These are phyloP conservation scores for Carassius carassius DNA, from an alignment of 2,113 vertebrate species.

Conservation along the genomic window DNA sequence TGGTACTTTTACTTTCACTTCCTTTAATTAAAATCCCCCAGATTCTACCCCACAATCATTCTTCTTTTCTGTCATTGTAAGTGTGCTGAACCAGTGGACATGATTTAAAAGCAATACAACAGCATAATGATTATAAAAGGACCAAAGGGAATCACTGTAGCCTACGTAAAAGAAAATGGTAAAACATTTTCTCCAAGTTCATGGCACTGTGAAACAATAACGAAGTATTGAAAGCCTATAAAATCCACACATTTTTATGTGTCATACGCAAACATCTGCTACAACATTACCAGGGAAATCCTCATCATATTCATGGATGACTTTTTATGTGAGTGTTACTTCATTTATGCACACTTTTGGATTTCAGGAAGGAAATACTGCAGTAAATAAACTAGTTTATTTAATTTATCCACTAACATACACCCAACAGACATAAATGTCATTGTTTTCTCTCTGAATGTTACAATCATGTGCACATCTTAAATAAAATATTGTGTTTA, in stretches of 20 bases:
- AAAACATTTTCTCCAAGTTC: neutral
- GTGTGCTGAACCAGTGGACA: neutral
- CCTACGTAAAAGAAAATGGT: neutral
- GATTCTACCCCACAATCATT: conserved; percentile 24
- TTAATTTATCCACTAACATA: neutral
- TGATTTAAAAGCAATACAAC: neutral
- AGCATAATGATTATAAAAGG: neutral
- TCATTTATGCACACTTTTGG: neutral
- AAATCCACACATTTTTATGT: neutral
- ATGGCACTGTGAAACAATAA: neutral
- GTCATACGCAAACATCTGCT: neutral
- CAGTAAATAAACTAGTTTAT: neutral
- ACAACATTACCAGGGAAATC: neutral
- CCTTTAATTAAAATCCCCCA: conserved; percentile 56
- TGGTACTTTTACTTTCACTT: conserved; percentile 60
- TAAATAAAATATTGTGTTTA: neutral
- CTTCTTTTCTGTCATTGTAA: conserved; percentile 32
- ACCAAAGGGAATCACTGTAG: neutral
- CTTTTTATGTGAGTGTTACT: neutral
- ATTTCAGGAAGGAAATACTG: neutral
- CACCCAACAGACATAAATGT: no score
- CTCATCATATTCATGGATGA: neutral
- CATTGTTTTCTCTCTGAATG: neutral
- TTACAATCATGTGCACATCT: neutral
- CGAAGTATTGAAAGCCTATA: neutral